Conservation (phyloP, 2,888 invertebrate species). For the Uloborus plumipes region DNA sequence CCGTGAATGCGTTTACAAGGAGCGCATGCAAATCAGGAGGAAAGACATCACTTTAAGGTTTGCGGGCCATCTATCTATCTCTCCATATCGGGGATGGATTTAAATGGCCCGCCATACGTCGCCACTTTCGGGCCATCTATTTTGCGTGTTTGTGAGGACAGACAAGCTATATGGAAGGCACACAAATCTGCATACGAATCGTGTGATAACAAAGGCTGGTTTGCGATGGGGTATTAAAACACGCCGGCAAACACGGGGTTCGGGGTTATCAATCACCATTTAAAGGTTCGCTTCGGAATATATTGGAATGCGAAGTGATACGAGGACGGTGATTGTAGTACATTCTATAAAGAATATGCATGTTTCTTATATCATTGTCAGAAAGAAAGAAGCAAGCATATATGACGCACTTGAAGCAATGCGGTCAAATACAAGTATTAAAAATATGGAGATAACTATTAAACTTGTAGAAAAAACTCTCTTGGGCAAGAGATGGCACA, state of each 20-base stretch:
- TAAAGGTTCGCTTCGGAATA: constrained; percentile 26
- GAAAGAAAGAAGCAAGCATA: no score
- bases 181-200: constrained; percentile 61
- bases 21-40: constrained; percentile 30
- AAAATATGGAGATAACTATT: no score
- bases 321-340: no score
- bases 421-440: no score
- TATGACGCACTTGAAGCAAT: no score
- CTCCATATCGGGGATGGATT: constrained; percentile 25
- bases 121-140: constrained; percentile 36
- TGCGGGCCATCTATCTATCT: constrained; percentile 2
- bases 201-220: constrained; percentile 34
- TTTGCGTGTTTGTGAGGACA: constrained; percentile 19
- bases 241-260: constrained; percentile 6
- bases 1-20: constrained; percentile 39
- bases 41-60: constrained; percentile 51
- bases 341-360: no score
- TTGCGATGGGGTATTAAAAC: constrained; percentile 18
- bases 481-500: no score
- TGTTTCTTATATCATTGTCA: no score
- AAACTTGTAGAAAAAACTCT: no score
- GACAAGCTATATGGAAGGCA: constrained; percentile 3
- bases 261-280: constrained; percentile 49
- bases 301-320: not conserved
- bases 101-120: constrained; percentile 54